Percentiles rank a stretch among this genome's conserved stretches.
Evolutionary conservation across 1,140 invertebrate genomes (phyloP).

Genomic region (Habropoda laboriosa): DNA sequence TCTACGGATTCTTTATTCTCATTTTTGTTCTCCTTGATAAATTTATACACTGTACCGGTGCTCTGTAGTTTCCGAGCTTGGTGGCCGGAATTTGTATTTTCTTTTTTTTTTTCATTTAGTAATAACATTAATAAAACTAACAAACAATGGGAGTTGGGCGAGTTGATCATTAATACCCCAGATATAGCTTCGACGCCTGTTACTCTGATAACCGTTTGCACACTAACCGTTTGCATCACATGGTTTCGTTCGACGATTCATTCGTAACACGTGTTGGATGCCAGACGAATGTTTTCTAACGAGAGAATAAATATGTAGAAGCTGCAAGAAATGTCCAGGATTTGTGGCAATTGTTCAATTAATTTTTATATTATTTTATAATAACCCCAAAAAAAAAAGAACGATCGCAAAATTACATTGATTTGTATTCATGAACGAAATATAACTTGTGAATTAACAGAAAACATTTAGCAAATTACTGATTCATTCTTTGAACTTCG

Average conservation of each 20-base stretch:
- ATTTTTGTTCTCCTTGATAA: not conserved
- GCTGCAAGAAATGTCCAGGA: no score
- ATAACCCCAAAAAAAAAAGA: no score
- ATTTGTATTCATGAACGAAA: not conserved
- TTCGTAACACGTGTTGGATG: not conserved
- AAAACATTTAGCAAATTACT: not conserved
- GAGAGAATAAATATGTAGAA: not conserved
- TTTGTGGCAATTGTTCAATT: not conserved
- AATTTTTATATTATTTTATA: not conserved
- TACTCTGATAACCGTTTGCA: slow-evolving; percentile 22
- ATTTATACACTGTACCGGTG: no score
- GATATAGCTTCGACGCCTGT: slow-evolving; percentile 17
- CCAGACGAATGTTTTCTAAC: not conserved
- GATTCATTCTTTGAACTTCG: not conserved
- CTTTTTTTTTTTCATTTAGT: slow-evolving; percentile 22
- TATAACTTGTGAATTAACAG: not conserved
- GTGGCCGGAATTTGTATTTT: slow-evolving; percentile 31
- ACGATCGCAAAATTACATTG: not conserved
- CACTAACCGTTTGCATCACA: slow-evolving; percentile 36
- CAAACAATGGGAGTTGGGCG: slow-evolving; percentile 41
- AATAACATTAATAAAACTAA: slow-evolving; percentile 65
- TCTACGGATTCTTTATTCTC: no score
- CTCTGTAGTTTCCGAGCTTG: slow-evolving; percentile 42
- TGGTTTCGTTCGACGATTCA: slow-evolving; percentile 1
- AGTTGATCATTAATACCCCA: slow-evolving; percentile 50